phyloP scores from a whole-genome alignment of 2,113 vertebrate genomes.

The Argyrosomus japonicus region DNA sequence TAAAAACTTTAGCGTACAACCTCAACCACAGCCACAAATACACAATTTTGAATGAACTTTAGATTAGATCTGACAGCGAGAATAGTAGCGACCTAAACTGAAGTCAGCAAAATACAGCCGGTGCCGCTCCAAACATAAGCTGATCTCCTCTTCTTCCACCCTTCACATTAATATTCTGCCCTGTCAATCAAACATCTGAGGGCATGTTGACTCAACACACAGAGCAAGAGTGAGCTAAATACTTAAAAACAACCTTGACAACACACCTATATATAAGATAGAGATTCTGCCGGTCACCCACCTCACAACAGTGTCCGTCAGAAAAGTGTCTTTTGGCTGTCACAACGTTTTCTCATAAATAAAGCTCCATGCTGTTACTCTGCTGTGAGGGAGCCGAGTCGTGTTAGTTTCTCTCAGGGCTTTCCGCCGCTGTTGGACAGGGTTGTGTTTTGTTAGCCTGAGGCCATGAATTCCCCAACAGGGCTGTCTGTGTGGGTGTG shows the following conservation, averaged over 20 bases:
- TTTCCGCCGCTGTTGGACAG: constrained; percentile 48
- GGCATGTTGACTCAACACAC: constrained; percentile 18
- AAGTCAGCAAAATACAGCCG: background rate
- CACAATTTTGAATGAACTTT: background rate
- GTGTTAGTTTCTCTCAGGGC: constrained; percentile 54
- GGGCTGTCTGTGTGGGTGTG: constrained; percentile 65
- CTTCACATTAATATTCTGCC: background rate
- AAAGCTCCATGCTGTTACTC: constrained; percentile 26
- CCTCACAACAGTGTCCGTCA: constrained; percentile 39
- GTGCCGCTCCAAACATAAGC: background rate
- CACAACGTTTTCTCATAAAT: constrained; percentile 33
- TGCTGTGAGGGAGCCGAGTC: constrained; percentile 42
- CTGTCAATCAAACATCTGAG: constrained; percentile 18
- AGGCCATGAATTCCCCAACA: constrained; percentile 82
- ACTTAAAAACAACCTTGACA: constrained; percentile 2
- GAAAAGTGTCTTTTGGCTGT: constrained; percentile 14
- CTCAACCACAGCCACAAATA: background rate
- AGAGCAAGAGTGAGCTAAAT: background rate
- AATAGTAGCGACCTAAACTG: background rate
- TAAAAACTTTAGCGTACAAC: constrained; percentile 1
- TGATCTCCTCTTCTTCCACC: background rate
- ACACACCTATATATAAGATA: background rate
- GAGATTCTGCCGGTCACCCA: constrained; percentile 26
- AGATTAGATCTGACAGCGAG: background rate
- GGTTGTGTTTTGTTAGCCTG: constrained; percentile 78